Percentiles rank a stretch among this genome's conserved stretches.
phyloP scores from a whole-genome alignment of 2,888 invertebrate species.

The Hedya salicella region DNA sequence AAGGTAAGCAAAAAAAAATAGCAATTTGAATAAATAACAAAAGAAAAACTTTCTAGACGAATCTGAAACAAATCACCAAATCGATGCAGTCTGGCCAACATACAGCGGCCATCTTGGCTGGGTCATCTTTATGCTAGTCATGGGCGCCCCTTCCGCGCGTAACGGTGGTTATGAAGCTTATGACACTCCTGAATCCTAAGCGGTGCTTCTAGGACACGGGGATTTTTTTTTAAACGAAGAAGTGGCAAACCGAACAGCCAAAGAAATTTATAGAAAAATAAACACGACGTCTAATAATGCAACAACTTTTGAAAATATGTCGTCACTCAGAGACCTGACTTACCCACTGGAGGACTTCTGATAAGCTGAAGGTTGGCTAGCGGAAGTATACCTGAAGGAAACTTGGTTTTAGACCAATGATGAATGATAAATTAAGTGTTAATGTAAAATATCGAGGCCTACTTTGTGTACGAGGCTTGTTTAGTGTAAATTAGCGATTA shows the following conservation, averaged over 20 bases:
- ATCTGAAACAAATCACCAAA: constrained; percentile 14
- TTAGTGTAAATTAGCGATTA: too few relatives aligned
- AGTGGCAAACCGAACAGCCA: not conserved
- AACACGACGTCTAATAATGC: too few relatives aligned
- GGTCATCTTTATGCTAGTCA: constrained; percentile 39
- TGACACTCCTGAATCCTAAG: constrained; percentile 41
- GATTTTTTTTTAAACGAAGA: not conserved
- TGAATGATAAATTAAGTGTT: too few relatives aligned
- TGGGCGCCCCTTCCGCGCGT: constrained; percentile 38
- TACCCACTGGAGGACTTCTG: too few relatives aligned
- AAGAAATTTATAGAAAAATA: too few relatives aligned
- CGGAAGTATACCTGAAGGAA: too few relatives aligned
- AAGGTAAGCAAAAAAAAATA: not conserved
- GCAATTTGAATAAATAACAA: not conserved
- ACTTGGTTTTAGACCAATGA: too few relatives aligned
- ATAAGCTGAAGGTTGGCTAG: too few relatives aligned
- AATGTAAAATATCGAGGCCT: too few relatives aligned
- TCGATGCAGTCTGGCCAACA: constrained; percentile 25
- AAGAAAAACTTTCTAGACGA: not conserved
- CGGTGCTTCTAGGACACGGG: not conserved
- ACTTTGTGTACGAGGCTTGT: too few relatives aligned
- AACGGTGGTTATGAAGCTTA: constrained; percentile 42
- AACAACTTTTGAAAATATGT: too few relatives aligned
- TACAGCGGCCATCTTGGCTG: constrained; percentile 28
- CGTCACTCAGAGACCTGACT: too few relatives aligned